These are phyloP conservation scores for Brachystomella parvula DNA, from an alignment of 1,140 invertebrate species.

Conservation along the genomic window DNA sequence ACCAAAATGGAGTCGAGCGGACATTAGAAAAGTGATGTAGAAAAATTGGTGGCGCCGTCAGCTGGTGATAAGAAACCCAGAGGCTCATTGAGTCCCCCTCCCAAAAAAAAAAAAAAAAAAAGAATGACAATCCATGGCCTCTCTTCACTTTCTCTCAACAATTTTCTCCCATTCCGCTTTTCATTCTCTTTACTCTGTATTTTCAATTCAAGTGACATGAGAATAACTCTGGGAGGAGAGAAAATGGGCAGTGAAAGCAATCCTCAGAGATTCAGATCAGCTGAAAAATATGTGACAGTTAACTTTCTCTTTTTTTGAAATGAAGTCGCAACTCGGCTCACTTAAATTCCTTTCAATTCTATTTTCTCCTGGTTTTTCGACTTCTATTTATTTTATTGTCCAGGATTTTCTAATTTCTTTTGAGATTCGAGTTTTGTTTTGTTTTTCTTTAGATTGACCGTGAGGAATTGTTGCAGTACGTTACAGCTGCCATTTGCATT, in stretches of 20 bases:
- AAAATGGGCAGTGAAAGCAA: no score
- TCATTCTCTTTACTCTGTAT: no score
- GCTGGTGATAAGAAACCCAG: no score
- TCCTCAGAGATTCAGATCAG: no score
- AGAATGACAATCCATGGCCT: no score
- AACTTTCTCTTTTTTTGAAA: background rate
- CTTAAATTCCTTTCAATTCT: background rate
- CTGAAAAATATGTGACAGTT: background rate
- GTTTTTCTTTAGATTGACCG: slow-evolving; percentile 5
- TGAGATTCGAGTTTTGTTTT: background rate
- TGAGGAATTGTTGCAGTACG: slow-evolving; percentile 12
- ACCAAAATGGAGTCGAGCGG: background rate
- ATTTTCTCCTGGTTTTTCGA: background rate
- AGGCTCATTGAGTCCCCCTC: no score
- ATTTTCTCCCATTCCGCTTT: no score
- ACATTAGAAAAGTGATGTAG: background rate
- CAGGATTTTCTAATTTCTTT: background rate
- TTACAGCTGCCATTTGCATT: slow-evolving; percentile 12
- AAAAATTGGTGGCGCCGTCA: background rate
- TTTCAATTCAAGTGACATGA: no score
- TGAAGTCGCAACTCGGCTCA: background rate
- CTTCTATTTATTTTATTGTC: background rate
- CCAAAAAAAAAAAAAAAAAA: no score
- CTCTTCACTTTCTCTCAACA: no score
- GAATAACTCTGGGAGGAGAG: no score